These are phyloP conservation scores for Ypsolopha sequella DNA, from an alignment of 2,888 invertebrate species.

Conservation along the genomic window DNA sequence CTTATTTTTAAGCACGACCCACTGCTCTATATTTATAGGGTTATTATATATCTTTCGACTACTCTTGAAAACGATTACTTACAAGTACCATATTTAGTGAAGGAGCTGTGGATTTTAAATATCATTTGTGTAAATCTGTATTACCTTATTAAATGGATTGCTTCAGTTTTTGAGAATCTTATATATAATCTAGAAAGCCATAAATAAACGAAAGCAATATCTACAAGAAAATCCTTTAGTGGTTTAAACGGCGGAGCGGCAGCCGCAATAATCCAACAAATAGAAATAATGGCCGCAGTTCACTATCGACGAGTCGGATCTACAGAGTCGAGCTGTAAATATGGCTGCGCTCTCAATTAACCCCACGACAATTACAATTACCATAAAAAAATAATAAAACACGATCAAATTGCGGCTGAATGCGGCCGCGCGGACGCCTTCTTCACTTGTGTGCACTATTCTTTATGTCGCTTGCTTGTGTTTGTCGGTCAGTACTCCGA, in stretches of 20 bases:
- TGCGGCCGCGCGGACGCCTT: slow-evolving; percentile 8
- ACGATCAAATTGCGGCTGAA: slow-evolving; percentile 39
- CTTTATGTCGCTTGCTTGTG: background rate
- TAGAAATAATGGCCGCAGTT: slow-evolving; percentile 41
- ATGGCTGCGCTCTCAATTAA: slow-evolving; percentile 54
- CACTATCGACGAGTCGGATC: slow-evolving; percentile 37
- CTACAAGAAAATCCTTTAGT: background rate
- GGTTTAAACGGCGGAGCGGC: background rate
- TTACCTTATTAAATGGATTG: background rate
- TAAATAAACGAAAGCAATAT: background rate
- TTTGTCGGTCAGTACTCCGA: too few species aligned
- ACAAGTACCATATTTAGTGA: too few species aligned
- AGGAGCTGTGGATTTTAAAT: background rate
- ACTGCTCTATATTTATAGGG: too few species aligned
- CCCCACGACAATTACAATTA: slow-evolving; percentile 55
- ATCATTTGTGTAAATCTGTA: background rate
- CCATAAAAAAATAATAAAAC: slow-evolving; percentile 61
- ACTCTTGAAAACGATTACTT: too few species aligned
- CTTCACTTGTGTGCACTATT: background rate
- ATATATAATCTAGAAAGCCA: background rate
- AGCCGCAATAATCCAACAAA: slow-evolving; percentile 31
- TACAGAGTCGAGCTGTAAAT: slow-evolving; percentile 35
- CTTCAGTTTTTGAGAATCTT: too few species aligned
- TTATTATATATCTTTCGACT: too few species aligned
- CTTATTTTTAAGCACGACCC: background rate